Conservation (phyloP, 2,113 vertebrate species). For the Machaerirhynchus nigripectus region DNA sequence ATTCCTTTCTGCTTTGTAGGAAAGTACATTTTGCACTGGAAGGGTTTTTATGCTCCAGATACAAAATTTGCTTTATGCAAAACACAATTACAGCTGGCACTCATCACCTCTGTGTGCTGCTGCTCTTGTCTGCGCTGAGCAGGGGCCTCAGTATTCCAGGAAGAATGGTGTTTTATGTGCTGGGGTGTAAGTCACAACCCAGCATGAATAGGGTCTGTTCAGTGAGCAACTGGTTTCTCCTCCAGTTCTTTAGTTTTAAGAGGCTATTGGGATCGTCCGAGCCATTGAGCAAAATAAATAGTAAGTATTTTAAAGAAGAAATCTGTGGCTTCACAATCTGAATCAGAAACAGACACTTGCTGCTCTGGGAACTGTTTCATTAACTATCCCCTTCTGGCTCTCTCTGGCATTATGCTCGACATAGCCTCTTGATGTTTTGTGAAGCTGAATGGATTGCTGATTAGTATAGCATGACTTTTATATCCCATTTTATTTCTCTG, state of each 20-base stretch:
- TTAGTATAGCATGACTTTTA: constrained; percentile 26
- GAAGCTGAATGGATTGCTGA: constrained; percentile 30
- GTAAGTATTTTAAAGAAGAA: background rate
- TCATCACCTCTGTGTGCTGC: background rate
- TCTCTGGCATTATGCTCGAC: background rate
- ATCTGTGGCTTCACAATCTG: background rate
- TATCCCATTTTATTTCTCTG: constrained; percentile 5
- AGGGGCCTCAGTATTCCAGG: background rate
- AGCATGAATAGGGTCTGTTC: background rate
- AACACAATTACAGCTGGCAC: background rate
- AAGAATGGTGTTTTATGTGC: background rate
- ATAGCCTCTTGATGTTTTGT: background rate
- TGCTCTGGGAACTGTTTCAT: background rate
- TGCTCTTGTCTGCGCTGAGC: background rate
- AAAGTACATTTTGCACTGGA: background rate
- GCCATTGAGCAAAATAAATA: background rate
- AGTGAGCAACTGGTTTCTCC: background rate
- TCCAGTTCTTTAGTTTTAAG: background rate
- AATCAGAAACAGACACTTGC: background rate
- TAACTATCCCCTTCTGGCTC: background rate
- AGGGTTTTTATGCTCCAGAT: background rate
- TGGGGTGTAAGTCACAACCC: background rate
- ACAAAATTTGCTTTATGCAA: background rate
- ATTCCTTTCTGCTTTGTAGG: background rate
- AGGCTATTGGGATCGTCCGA: background rate